phyloP scores from a whole-genome alignment of 2,888 invertebrate genomes.

The Cecidostiba fungosa region DNA sequence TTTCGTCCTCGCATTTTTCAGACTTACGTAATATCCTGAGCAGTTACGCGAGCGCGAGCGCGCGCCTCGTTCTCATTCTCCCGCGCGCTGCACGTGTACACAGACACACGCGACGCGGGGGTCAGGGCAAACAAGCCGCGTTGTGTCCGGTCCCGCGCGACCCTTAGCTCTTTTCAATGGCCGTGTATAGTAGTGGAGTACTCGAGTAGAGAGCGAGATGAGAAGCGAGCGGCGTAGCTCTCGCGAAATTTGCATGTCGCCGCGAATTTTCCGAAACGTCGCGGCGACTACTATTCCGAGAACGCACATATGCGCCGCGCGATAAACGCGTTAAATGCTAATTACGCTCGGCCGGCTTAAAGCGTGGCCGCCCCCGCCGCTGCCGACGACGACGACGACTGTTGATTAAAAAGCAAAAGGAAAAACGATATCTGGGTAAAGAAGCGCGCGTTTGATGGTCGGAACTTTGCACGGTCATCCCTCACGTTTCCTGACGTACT shows the following conservation, averaged over 20 bases:
- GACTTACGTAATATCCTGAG: constrained; percentile 78
- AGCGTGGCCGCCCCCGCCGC: not conserved
- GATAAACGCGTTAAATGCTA: constrained; percentile 54
- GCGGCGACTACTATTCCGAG: constrained; percentile 13
- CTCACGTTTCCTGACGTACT: constrained; percentile 69
- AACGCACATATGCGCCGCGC: constrained; percentile 13
- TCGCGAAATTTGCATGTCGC: constrained; percentile 42
- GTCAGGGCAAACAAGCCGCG: constrained; percentile 50
- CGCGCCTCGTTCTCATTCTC: constrained; percentile 59
- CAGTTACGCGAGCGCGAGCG: constrained; percentile 66
- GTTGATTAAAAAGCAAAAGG: constrained; percentile 53
- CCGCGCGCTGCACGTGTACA: constrained; percentile 1
- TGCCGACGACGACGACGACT: too few relatives aligned
- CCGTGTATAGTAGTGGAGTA: not conserved
- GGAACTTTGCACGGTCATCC: constrained; percentile 71
- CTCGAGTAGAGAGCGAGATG: constrained; percentile 17
- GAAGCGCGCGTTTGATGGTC: constrained; percentile 67
- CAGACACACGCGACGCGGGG: constrained; percentile 2
- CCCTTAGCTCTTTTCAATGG: constrained; percentile 51
- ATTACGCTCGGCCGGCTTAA: constrained; percentile 43
- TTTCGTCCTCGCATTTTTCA: constrained; percentile 75
- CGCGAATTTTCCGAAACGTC: constrained; percentile 51
- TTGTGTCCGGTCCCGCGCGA: not conserved
- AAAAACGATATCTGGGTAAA: constrained; percentile 37
- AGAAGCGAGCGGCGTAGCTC: not conserved